Evolutionary conservation across 2,888 invertebrate genomes (phyloP).

Genomic region (Amaurobius ferox): DNA sequence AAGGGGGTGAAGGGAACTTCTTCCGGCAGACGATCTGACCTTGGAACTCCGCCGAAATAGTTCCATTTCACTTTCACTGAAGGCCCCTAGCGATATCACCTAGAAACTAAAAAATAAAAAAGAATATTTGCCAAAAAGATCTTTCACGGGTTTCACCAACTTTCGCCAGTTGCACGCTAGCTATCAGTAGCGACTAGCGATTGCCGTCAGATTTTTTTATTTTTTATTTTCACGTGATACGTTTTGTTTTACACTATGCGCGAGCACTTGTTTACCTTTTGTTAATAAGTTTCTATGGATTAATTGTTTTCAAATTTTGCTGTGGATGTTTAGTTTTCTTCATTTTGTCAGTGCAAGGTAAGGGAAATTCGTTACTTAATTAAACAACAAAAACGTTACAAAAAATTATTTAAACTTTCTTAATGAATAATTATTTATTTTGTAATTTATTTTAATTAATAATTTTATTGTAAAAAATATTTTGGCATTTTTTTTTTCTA

Average conservation of each 20-base stretch:
- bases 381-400: no score
- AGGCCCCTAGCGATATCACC: constrained; percentile 23
- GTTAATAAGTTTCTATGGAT: neutral
- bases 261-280: neutral
- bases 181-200: neutral
- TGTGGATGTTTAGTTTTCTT: no score
- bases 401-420: no score
- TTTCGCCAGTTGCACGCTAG: constrained; percentile 15
- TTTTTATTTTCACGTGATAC: constrained; percentile 4
- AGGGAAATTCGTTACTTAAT: no score
- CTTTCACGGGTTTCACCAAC: constrained; percentile 6
- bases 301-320: neutral
- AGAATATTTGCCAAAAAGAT: neutral
- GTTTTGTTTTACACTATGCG: neutral
- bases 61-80: constrained; percentile 30
- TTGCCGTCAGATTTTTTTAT: no score
- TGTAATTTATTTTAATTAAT: no score
- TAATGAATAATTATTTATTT: no score
- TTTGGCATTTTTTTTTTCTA: no score
- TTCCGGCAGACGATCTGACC: constrained; percentile 22
- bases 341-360: no score
- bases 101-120: constrained; percentile 5
- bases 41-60: constrained; percentile 16
- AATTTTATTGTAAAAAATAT: no score
- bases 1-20: constrained; percentile 12